A percentile compares a stretch with the other conserved stretches of the same genome.
phyloP scores from a whole-genome alignment of 2,113 vertebrate genomes.

The Mormoops blainvillei region DNA sequence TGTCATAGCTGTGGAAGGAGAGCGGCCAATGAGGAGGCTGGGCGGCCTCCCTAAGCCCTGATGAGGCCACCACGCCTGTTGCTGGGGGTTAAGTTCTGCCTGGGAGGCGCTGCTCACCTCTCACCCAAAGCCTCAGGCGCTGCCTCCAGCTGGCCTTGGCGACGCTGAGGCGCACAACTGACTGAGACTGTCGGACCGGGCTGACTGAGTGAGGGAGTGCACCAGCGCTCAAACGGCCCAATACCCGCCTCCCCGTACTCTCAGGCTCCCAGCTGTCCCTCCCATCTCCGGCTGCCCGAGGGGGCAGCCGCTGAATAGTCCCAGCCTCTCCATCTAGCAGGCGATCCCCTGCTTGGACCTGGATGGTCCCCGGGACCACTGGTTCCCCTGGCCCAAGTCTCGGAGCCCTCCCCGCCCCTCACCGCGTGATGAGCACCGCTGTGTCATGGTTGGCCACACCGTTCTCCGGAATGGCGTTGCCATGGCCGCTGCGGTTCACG shows the following conservation, averaged over 20 bases:
- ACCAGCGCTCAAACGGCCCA: not conserved
- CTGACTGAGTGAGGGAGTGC: not conserved
- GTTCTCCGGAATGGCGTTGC: slow-evolving; percentile 95
- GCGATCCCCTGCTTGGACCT: not conserved
- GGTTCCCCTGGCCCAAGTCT: not conserved
- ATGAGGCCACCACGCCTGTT: accelerated
- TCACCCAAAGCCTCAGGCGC: accelerated
- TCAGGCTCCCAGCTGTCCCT: not conserved
- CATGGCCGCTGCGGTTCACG: slow-evolving; percentile 91
- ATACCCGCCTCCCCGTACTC: too few species aligned
- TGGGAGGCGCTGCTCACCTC: not conserved
- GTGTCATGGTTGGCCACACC: slow-evolving; percentile 98
- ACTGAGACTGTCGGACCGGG: not conserved
- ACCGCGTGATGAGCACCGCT: slow-evolving; percentile 97
- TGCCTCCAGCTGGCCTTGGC: not conserved
- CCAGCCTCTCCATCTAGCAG: not conserved
- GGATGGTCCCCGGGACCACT: not conserved
- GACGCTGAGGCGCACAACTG: not conserved
- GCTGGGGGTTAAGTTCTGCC: not conserved
- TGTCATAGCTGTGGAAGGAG: slow-evolving; percentile 89
- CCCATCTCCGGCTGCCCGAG: not conserved
- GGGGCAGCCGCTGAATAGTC: not conserved
- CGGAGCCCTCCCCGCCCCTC: slow-evolving; percentile 24
- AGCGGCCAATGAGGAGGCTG: not conserved
- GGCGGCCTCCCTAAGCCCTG: not conserved